These are phyloP conservation scores for Rhadina sibilatrix DNA, from an alignment of 2,113 vertebrate genomes.

Conservation along the genomic window DNA sequence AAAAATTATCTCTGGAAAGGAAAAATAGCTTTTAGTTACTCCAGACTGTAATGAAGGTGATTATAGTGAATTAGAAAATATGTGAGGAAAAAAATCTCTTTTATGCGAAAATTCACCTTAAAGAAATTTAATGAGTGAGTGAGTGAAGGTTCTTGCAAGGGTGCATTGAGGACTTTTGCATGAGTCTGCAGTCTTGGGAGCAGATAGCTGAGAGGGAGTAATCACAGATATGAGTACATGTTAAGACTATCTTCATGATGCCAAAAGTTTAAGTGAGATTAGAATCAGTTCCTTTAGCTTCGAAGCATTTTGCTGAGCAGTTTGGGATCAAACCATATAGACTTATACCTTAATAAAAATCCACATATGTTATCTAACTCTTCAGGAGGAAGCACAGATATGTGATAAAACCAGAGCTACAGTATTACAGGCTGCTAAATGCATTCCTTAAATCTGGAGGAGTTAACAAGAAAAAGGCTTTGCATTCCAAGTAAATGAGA, in stretches of 20 bases:
- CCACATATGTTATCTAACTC: conserved; percentile 2
- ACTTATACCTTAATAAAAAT: background rate
- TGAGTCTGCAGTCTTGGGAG: background rate
- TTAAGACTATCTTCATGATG: background rate
- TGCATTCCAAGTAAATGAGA: conserved; percentile 47
- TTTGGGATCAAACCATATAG: background rate
- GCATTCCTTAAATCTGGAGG: conserved; percentile 12
- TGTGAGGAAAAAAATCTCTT: background rate
- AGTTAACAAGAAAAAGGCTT: conserved; percentile 8
- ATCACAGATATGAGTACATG: background rate
- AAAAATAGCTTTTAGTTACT: background rate
- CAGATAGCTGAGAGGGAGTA: background rate
- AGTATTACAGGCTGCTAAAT: background rate
- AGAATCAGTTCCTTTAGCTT: background rate
- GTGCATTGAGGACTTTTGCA: background rate
- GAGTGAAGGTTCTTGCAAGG: background rate
- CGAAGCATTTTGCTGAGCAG: background rate
- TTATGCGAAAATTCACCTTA: background rate
- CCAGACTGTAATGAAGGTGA: background rate
- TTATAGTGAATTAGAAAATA: background rate
- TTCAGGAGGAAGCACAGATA: background rate
- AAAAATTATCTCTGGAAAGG: background rate
- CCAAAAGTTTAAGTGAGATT: background rate
- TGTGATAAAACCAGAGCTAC: conserved; percentile 24
- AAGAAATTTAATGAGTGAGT: background rate